Conservation (phyloP, 2,797 vertebrate genomes). For the Myiothlypis coronata region DNA sequence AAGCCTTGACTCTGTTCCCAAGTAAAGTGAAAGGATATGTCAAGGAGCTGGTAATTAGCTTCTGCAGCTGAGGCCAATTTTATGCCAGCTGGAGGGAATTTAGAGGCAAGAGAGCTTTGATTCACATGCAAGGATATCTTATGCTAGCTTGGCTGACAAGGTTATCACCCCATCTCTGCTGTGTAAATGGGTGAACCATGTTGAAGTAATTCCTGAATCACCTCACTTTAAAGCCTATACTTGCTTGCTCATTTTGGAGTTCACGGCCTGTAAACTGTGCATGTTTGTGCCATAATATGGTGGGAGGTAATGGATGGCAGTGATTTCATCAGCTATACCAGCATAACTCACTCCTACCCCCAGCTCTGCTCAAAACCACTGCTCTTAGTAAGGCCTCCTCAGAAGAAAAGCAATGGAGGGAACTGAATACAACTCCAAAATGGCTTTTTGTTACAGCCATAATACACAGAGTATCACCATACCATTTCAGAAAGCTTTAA, state of each 20-base stretch:
- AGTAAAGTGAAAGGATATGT: background rate
- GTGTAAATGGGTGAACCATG: background rate
- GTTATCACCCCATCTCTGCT: background rate
- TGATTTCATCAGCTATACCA: background rate
- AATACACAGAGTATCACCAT: background rate
- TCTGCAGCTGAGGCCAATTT: conserved; percentile 41
- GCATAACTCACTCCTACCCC: background rate
- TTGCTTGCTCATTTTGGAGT: background rate
- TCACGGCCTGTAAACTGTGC: background rate
- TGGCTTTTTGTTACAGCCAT: background rate
- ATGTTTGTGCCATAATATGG: background rate
- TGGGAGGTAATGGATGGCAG: background rate
- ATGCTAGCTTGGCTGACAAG: background rate
- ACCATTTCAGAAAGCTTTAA: background rate
- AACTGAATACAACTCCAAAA: background rate
- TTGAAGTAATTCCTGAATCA: background rate
- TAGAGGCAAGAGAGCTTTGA: conserved; percentile 1
- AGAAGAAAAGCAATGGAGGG: background rate
- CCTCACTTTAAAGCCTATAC: background rate
- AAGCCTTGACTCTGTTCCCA: background rate
- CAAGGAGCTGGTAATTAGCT: conserved; percentile 34
- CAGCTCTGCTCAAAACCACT: background rate
- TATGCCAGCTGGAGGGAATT: conserved; percentile 23
- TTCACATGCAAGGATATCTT: background rate
- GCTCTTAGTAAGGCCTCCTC: background rate